Conservation (phyloP, 2,888 invertebrate genomes). For the Microchrysa polita region DNA sequence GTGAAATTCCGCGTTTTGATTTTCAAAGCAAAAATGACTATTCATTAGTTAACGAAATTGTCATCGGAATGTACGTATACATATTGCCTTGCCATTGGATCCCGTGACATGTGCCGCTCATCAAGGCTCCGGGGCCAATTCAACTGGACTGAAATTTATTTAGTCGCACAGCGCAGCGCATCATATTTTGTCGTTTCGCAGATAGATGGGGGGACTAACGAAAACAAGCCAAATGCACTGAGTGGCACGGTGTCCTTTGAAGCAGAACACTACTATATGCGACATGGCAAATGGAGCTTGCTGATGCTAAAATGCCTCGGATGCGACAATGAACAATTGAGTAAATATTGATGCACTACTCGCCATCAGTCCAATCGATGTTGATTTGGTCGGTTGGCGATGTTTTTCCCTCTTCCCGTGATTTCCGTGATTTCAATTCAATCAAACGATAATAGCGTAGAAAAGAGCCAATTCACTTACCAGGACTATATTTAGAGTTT, state of each 20-base stretch:
- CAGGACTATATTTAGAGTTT: slow-evolving; percentile 63
- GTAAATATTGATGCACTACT: not conserved
- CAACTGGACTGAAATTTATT: slow-evolving; percentile 25
- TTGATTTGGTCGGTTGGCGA: not conserved
- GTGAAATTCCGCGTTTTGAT: slow-evolving; percentile 27
- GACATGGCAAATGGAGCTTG: slow-evolving; percentile 1
- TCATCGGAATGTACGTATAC: slow-evolving; percentile 19
- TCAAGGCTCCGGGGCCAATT: slow-evolving; percentile 9
- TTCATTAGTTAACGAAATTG: slow-evolving; percentile 39
- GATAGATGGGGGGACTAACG: not conserved
- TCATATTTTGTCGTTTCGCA: not conserved
- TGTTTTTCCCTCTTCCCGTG: too few species aligned
- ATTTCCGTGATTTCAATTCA: too few species aligned
- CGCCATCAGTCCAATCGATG: not conserved
- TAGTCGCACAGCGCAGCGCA: slow-evolving; percentile 5
- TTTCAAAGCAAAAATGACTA: slow-evolving; percentile 41
- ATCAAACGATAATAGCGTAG: too few species aligned
- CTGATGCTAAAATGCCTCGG: not conserved
- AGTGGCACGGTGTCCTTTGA: not conserved
- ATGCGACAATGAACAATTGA: slow-evolving; percentile 1
- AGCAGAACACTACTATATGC: not conserved
- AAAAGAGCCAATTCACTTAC: slow-evolving; percentile 55
- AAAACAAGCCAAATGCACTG: slow-evolving; percentile 4
- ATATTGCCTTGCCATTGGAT: slow-evolving; percentile 14
- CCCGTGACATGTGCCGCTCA: slow-evolving; percentile 33